These are phyloP conservation scores for Centroberyx gerrardi DNA, from an alignment of 2,797 vertebrate genomes.

Conservation along the genomic window DNA sequence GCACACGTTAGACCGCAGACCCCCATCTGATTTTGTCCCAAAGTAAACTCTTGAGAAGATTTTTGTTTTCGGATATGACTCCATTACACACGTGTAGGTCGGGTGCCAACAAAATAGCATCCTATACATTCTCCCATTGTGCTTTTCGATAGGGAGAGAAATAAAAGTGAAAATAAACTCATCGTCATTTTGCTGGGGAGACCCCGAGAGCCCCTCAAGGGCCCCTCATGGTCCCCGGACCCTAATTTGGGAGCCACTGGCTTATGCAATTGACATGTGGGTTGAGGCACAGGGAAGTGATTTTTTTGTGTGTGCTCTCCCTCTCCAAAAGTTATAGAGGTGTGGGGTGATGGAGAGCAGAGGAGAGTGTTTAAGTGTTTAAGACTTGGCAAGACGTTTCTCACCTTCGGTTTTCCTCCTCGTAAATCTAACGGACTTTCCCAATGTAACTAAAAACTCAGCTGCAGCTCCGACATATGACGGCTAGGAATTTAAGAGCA, in stretches of 20 bases:
- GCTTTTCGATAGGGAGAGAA: too few relatives aligned
- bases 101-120: too few relatives aligned
- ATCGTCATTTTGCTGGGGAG: too few relatives aligned
- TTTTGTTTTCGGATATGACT: too few relatives aligned
- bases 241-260: neutral
- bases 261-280: constrained; percentile 21
- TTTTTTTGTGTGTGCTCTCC: neutral
- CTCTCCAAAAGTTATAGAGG: neutral
- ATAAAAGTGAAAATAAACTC: too few relatives aligned
- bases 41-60: too few relatives aligned
- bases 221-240: too few relatives aligned
- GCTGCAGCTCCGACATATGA: neutral
- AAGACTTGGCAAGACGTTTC: constrained; percentile 37
- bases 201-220: too few relatives aligned
- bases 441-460: neutral
- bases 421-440: constrained; percentile 26
- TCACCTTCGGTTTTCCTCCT: constrained; percentile 49
- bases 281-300: neutral
- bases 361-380: constrained; percentile 28
- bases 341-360: constrained; percentile 62
- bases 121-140: too few relatives aligned
- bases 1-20: too few relatives aligned
- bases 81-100: too few relatives aligned
- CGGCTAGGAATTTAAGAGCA: neutral
- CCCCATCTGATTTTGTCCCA: too few relatives aligned